Evolutionary conservation across 1,140 invertebrate species (phyloP), one percentile per base, ranked within the genome.

Genomic region (Chelonus insularis): DNA sequence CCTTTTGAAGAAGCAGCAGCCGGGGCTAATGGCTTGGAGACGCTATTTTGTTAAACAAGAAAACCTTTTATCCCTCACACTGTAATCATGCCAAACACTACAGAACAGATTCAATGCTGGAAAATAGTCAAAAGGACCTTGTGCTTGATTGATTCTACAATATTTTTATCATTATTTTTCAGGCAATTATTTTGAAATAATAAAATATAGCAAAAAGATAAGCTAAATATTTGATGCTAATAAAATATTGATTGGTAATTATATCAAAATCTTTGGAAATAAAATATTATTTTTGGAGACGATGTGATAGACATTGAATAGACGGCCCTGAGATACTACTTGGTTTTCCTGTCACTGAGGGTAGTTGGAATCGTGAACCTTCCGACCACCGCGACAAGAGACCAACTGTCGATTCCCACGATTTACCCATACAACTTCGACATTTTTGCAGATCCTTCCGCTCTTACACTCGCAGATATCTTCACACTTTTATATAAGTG

Each of bases 31-130:
- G 79, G 78, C 67, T 77, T 67, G 72, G 69, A 63, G 68, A 63
- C 70, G 77, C 71, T 78, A 78, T 81, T 79, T 79, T 79, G 76
- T 77, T 80, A 79, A 80, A 80, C 78, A 79, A 67, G 73, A 69
- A 80, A 80, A 80, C 77, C 79, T 81, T 81, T 80, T 81, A 81
- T 77, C 76, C 70, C 69, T 54, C 58, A 68, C 64, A 56, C 47
- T 21, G 16, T 52, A 56, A 71, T 60, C 57, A 58, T 54, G 56
- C 55, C 61, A 64, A 56, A 68, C 37, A 43, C 25, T 4, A 29
- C 3, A 29, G 7, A 29, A 29, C 3, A 29, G 25, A 29, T 4
- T n/a, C n/a, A n/a, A n/a, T n/a, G n/a, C n/a, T n/a, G n/a, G n/a
- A n/a, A n/a, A n/a, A n/a, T n/a, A n/a, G n/a, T n/a, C n/a, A n/a